phyloP scores from a whole-genome alignment of 1,140 invertebrate species.

The Drosophila micromelanica region DNA sequence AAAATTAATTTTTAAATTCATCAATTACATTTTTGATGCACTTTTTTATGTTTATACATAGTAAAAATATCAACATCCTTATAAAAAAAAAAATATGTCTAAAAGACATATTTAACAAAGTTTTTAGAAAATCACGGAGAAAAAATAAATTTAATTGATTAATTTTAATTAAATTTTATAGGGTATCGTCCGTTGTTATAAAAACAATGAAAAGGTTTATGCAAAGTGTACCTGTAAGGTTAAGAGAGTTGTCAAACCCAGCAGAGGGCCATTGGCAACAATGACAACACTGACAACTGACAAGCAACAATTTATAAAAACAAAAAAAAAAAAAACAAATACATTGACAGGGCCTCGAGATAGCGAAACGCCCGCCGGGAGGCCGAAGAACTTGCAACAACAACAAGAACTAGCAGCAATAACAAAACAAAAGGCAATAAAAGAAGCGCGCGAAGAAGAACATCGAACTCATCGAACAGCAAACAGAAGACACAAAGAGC shows the following conservation, averaged over 20 bases:
- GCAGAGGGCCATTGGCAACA: constrained; percentile 24
- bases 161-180: background rate
- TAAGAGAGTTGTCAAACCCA: constrained; percentile 48
- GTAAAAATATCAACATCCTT: no score
- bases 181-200: no score
- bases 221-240: constrained; percentile 16
- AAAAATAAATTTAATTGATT: background rate
- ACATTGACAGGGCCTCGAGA: constrained; percentile 15
- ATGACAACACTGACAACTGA: constrained; percentile 46
- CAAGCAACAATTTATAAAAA: constrained; percentile 50
- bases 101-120: no score
- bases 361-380: constrained; percentile 26
- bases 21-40: no score
- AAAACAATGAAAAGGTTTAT: constrained; percentile 2
- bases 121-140: no score
- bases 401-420: constrained; percentile 43
- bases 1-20: no score
- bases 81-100: no score
- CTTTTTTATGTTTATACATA: no score
- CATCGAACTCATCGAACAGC: constrained; percentile 28
- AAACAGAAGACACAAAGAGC: constrained; percentile 33
- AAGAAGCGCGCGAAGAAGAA: constrained; percentile 56
- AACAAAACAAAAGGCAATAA: constrained; percentile 55
- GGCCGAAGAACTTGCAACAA: constrained; percentile 45
- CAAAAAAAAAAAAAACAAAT: constrained; percentile 11